Evolutionary conservation across 2,113 vertebrate genomes (phyloP), one percentile per base, ranked within the genome.

Genomic region (Piprites chloris): DNA sequence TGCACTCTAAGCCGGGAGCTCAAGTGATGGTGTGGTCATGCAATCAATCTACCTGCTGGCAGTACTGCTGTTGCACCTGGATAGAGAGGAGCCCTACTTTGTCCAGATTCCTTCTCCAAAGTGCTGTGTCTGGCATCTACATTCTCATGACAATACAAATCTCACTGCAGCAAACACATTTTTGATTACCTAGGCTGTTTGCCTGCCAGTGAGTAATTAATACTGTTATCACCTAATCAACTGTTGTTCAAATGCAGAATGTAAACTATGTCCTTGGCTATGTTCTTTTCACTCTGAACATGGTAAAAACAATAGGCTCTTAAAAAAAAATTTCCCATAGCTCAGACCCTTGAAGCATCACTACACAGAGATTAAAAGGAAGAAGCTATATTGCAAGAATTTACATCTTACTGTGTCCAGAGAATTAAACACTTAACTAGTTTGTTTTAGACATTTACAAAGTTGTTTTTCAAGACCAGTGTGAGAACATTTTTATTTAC

Each of bases 211-310:
- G 73, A 59, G 42, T 92, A 97, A 97, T 95, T 95, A 96, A 74
- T 82, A 58, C 49, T 59, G 61, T 94, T 94, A 94, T 94, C 91
- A 85, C 80, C 73, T 95, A 89, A 95, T 95, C 93, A 92, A 35
- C 58, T 46, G 65, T 30, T 89, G 69, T 61, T 87, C 78, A 95
- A 95, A 93, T 58, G 73, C 44, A 75, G 93, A 87, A 95, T 94
- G 69, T 76, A 91, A 95, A 89, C 35, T 37, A 76, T 11, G 76
- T 62, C 91, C 87, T 92, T 95, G 94, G 22, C 23, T 76, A 79
- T 85, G 56, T 72, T 91, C 69, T 85, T 81, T 89, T 69, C 61
- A 24, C 12, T n/a, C 47, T 65, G 32, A 75, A 65, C 28, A 18
- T 32, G 12, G 42, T 37, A 52, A 78, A 86, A 85, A 78, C 42